These are phyloP conservation scores for Artemisiospiza belli DNA, from an alignment of 2,113 vertebrate species.

Conservation along the genomic window DNA sequence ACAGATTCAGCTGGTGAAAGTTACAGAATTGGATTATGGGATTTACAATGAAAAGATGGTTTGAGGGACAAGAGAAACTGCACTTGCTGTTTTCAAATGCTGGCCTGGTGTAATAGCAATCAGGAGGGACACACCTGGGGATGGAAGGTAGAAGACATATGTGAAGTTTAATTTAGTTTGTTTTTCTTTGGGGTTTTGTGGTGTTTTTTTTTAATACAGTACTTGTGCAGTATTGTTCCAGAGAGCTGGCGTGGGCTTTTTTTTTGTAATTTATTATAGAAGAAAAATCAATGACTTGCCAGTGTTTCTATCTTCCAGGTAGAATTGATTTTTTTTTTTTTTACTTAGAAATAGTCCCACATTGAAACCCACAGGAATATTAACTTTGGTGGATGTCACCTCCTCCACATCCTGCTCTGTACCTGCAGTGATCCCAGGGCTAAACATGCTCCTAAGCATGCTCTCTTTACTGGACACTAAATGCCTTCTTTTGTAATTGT, in stretches of 20 bases:
- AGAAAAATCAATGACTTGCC: slow-evolving; percentile 11
- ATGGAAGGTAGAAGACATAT: background rate
- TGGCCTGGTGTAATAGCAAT: background rate
- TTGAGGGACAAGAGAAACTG: slow-evolving; percentile 5
- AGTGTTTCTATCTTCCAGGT: background rate
- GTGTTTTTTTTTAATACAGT: background rate
- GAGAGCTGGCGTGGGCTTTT: background rate
- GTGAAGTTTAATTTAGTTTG: background rate
- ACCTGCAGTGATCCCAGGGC: background rate
- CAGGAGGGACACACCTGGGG: background rate
- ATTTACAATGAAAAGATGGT: slow-evolving; percentile 54
- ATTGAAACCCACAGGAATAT: background rate
- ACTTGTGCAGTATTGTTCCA: background rate
- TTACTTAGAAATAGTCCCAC: background rate
- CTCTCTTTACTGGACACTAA: background rate
- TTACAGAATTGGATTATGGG: slow-evolving; percentile 60
- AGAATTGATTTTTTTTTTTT: background rate
- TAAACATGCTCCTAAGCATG: background rate
- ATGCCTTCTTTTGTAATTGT: background rate
- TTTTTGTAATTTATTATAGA: background rate
- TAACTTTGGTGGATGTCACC: background rate
- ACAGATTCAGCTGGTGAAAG: slow-evolving; percentile 57
- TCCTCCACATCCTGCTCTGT: background rate
- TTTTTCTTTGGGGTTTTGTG: background rate
- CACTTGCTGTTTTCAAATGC: background rate